A percentile compares a stretch with the other conserved stretches of the same genome.
Conservation (phyloP, 2,797 vertebrate species). For the Myotis vivesi region DNA sequence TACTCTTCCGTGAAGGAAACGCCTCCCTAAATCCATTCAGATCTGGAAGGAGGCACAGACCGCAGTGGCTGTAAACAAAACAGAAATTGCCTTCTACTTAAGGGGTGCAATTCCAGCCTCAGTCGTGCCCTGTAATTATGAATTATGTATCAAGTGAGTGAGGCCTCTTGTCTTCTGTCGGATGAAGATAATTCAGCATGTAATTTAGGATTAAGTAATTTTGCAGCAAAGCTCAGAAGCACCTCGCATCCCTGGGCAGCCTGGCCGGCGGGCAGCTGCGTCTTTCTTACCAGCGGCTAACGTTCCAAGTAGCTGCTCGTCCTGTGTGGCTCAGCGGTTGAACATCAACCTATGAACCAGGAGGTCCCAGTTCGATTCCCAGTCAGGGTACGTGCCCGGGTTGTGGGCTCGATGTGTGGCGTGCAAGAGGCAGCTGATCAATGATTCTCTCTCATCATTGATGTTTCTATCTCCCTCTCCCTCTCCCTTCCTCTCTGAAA, state of each 20-base stretch:
- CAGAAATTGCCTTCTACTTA: constrained; percentile 27
- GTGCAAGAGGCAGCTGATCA: no score
- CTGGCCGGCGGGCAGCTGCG: not conserved
- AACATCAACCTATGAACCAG: no score
- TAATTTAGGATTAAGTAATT: not conserved
- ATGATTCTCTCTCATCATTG: no score
- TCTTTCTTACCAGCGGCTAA: not conserved
- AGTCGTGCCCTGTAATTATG: not conserved
- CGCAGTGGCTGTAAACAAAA: not conserved
- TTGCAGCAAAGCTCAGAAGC: constrained; percentile 24
- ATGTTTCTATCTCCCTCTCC: no score
- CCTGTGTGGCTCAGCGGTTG: not conserved
- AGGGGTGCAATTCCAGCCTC: not conserved
- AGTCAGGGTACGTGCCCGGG: no score
- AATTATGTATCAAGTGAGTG: not conserved
- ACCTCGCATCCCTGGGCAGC: not conserved
- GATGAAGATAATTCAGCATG: constrained; percentile 4
- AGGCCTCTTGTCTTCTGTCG: not conserved
- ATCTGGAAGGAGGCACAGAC: constrained; percentile 18
- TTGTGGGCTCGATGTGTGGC: no score
- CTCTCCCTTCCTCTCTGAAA: no score
- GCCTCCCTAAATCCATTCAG: not conserved
- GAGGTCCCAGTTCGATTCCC: no score
- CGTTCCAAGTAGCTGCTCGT: not conserved
- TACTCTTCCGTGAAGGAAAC: not conserved